Evolutionary conservation across 2,888 invertebrate genomes (phyloP), one percentile per base, ranked within the genome.

Genomic region (Allophyes oxyacanthae): DNA sequence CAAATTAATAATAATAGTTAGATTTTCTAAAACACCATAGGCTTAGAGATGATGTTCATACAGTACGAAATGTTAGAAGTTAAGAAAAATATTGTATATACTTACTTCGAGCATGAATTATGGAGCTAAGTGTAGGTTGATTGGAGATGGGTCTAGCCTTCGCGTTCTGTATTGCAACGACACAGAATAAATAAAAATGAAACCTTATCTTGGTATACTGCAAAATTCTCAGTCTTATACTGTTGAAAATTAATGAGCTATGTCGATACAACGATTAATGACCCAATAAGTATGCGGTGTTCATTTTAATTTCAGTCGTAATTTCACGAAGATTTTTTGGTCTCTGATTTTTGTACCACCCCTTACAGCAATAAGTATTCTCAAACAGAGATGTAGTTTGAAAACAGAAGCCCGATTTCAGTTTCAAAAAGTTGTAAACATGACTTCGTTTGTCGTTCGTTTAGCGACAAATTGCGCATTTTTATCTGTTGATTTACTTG

Each of bases 11-110:
- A 86, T 88, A 83, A 86, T 88, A 90, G 79, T 85, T 91, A 92
- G 92, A 89, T 92, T 93, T 93, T 92, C 89, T 93, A 91, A 83
- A 87, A 89, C 88, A 90, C 88, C 77, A 79, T 92, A 92, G 89
- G 81, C 78, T 79, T 80, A 81, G 75, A 69, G 64, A 71, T 62
- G 73, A 71, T 64, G 67, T 52, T 43, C 13, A 42, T 73, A 51
- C 45, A 51, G 59, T 64, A 43, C 60, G 46, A 45, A 64, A 75
- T 75, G 69, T 68, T 71, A 78, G 75, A 70, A 40, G 38, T 36
- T 75, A 79, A 76, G 64, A 14, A 64, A 64, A 34, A 51, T 30
- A 25, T 66, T 79, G 82, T 81, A 78, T 51, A 79, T 82, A 77
- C 59, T 62, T 70, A 65, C 51, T 65, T 66, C 48, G 66, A 70